Conservation (phyloP, 2,888 invertebrate genomes). For the Epinotia brunnichana region DNA sequence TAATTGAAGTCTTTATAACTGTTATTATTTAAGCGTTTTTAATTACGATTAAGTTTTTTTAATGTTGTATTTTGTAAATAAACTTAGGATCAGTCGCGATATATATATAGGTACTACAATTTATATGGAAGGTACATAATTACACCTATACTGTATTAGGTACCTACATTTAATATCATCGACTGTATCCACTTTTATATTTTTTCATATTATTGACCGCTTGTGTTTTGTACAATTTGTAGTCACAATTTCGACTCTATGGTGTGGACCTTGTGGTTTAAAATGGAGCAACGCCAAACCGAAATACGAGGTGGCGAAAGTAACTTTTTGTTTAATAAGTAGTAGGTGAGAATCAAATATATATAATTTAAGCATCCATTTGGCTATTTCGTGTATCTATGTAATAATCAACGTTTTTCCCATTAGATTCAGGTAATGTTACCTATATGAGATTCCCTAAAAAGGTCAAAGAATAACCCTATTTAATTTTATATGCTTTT, state of each 20-base stretch:
- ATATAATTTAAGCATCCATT: not conserved
- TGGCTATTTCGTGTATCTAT: not conserved
- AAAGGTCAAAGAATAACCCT: too few relatives aligned
- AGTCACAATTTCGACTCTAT: not conserved
- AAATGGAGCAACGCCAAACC: too few relatives aligned
- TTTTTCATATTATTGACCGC: not conserved
- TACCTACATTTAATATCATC: not conserved
- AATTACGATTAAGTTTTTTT: constrained; percentile 9
- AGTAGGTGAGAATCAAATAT: too few relatives aligned
- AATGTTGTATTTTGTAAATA: constrained; percentile 20
- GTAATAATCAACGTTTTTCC: not conserved
- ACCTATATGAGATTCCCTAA: too few relatives aligned
- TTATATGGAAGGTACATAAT: too few relatives aligned
- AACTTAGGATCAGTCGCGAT: not conserved
- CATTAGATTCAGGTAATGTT: not conserved
- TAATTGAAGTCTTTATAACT: constrained; percentile 3
- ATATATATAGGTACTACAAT: not conserved
- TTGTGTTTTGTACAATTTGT: not conserved
- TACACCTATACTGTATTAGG: too few relatives aligned
- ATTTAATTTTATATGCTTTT: too few relatives aligned
- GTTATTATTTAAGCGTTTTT: constrained; percentile 13
- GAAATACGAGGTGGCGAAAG: too few relatives aligned
- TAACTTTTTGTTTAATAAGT: too few relatives aligned
- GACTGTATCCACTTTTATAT: not conserved
- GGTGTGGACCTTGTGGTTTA: not conserved